phyloP scores from a whole-genome alignment of 2,113 vertebrate genomes.

The Psephotus haematonotus region DNA sequence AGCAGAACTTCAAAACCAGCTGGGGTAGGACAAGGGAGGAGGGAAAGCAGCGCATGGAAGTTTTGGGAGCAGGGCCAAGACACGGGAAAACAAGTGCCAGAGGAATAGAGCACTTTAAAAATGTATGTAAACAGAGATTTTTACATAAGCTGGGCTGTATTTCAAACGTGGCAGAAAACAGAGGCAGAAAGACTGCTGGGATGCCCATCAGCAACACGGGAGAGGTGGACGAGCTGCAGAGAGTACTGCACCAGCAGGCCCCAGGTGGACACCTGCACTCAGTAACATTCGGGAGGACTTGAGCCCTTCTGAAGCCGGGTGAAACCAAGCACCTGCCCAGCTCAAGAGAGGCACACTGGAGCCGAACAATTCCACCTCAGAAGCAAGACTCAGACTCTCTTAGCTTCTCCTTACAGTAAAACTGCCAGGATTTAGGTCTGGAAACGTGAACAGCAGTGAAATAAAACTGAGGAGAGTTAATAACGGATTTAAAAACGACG shows the following conservation, averaged over 20 bases:
- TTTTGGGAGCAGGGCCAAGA: constrained; percentile 3
- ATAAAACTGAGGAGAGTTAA: neutral
- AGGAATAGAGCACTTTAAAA: neutral
- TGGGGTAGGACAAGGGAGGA: neutral
- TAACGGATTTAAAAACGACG: accelerated
- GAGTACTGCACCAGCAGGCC: neutral
- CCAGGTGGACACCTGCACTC: accelerated
- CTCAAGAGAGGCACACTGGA: neutral
- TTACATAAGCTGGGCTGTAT: neutral
- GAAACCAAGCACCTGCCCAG: neutral
- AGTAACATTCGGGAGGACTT: accelerated
- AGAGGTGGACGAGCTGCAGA: neutral
- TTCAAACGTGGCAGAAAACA: neutral
- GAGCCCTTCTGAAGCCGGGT: neutral
- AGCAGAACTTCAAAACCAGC: neutral
- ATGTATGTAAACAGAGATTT: neutral
- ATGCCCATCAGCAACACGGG: neutral
- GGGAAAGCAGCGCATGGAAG: neutral
- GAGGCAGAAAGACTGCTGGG: neutral
- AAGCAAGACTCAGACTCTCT: neutral
- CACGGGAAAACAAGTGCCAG: neutral
- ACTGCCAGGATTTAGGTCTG: neutral
- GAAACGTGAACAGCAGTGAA: neutral
- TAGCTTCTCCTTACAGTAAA: neutral
- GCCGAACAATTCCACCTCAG: neutral